These are phyloP conservation scores for Cygnus buccinator DNA, from an alignment of 2,113 vertebrate species.

Conservation along the genomic window DNA sequence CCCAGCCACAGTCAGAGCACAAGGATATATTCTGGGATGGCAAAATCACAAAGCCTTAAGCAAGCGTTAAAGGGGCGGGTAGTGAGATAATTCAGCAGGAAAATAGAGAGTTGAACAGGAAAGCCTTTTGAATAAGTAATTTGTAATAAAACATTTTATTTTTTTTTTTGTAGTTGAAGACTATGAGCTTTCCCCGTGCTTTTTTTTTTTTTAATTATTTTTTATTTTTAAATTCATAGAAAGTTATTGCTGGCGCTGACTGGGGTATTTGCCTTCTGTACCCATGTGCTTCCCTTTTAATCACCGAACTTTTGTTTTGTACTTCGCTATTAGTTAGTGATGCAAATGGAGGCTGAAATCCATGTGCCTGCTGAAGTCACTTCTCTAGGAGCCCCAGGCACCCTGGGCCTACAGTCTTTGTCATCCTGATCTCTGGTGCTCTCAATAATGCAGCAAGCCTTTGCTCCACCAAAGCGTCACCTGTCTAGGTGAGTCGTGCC, in stretches of 20 bases:
- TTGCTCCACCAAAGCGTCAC: conserved; percentile 90
- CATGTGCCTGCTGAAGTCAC: conserved; percentile 71
- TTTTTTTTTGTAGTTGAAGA: not conserved
- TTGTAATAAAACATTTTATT: not conserved
- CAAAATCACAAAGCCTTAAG: conserved; percentile 50
- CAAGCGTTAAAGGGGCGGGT: conserved; percentile 22
- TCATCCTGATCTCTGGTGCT: conserved; percentile 71
- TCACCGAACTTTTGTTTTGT: conserved; percentile 8
- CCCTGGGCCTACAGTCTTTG: conserved; percentile 73
- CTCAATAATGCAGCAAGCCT: conserved; percentile 80
- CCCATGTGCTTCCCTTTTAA: not conserved
- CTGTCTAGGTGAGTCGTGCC: conserved; percentile 90
- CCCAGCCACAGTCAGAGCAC: not conserved
- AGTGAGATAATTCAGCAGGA: conserved; percentile 38
- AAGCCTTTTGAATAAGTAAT: not conserved
- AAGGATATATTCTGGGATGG: not conserved
- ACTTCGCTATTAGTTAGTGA: conserved; percentile 55
- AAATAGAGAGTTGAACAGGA: conserved; percentile 34
- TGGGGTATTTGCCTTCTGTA: not conserved
- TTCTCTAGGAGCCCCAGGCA: conserved; percentile 78
- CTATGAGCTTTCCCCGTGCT: not conserved
- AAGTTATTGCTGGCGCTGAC: not conserved
- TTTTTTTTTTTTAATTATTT: not conserved
- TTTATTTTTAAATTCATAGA: not conserved
- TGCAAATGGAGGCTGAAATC: conserved; percentile 73